A percentile compares a stretch with the other conserved stretches of the same genome.
These are phyloP conservation scores for Cladopsammia gracilis DNA, from an alignment of 64 coral and sea anemone genomes.

Conservation along the genomic window DNA sequence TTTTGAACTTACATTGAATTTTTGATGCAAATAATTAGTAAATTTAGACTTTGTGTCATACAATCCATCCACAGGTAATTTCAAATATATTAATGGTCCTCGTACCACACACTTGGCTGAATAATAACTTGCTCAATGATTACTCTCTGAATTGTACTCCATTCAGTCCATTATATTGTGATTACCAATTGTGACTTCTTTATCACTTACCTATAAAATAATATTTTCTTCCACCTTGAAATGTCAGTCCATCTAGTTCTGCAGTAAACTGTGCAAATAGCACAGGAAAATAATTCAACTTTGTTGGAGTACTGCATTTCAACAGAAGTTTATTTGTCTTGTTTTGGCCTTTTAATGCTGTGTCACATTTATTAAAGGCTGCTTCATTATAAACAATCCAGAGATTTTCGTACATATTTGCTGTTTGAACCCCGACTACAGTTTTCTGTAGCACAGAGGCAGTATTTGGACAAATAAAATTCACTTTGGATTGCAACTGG, in stretches of 20 bases:
- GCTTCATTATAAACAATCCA: not conserved
- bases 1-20: no score
- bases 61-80: no score
- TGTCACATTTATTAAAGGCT: not conserved
- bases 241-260: not conserved
- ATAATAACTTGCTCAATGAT: no score
- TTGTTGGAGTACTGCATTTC: not conserved
- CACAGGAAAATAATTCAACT: not conserved
- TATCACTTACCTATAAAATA: constrained; percentile 25
- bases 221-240: not conserved
- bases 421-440: not conserved
- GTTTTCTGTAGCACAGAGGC: not conserved
- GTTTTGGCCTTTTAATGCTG: not conserved
- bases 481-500: not conserved
- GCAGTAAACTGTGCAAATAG: not conserved
- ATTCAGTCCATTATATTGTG: not conserved
- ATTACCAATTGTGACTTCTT: not conserved
- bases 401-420: constrained; percentile 33
- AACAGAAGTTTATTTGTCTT: not conserved
- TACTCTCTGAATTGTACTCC: no score
- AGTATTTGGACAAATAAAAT: constrained; percentile 35
- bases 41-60: no score
- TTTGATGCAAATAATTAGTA: no score
- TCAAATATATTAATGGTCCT: no score
- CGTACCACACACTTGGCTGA: no score